These are phyloP conservation scores for Limnephilus auricula DNA, from an alignment of 2,888 invertebrate species.

Conservation along the genomic window DNA sequence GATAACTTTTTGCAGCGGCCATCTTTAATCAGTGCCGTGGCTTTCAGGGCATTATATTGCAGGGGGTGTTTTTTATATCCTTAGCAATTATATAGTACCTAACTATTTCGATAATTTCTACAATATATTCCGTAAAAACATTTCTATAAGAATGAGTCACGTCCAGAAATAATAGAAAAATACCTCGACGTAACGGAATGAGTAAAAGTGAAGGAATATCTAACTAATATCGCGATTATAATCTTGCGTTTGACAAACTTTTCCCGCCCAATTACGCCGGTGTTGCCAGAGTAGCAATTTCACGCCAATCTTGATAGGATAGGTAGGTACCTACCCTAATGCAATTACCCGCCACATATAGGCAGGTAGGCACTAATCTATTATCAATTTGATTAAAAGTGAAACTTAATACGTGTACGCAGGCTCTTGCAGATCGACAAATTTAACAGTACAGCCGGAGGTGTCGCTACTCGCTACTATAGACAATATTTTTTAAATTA, in stretches of 20 bases:
- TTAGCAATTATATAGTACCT: not conserved
- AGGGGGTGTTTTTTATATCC: not conserved
- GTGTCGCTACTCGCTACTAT: not conserved
- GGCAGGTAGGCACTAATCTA: not conserved
- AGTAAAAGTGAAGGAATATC: not conserved
- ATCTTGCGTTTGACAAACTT: not conserved
- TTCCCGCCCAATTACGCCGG: not conserved
- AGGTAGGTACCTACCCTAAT: not conserved
- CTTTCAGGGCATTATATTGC: not conserved
- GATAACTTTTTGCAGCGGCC: no score
- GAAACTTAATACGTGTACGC: not conserved
- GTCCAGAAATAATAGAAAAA: not conserved
- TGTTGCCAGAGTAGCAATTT: conserved; percentile 4
- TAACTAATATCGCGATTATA: not conserved
- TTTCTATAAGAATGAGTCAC: not conserved
- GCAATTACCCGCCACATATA: not conserved
- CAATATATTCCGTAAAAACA: not conserved
- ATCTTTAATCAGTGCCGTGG: not conserved
- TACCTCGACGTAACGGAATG: not conserved
- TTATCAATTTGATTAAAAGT: not conserved
- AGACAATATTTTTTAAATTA: not conserved
- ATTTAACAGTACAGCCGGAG: not conserved
- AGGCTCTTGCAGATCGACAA: not conserved
- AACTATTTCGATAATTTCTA: not conserved
- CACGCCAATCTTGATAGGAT: not conserved